These are phyloP conservation scores for Mythimna pallens DNA, from an alignment of 2,888 invertebrate species.

Conservation along the genomic window DNA sequence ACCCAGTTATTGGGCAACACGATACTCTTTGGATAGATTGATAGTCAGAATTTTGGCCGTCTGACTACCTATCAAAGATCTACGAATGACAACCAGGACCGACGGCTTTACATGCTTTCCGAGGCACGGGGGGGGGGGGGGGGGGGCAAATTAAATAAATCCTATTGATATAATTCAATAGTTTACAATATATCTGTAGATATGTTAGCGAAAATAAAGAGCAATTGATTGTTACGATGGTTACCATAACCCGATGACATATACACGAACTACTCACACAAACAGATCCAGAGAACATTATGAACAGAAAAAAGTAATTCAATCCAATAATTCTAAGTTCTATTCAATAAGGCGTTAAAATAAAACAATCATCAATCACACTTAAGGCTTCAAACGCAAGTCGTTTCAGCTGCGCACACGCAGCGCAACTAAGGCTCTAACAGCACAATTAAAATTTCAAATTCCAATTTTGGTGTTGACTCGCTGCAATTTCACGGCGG, in stretches of 20 bases:
- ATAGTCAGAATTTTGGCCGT: no score
- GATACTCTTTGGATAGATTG: no score
- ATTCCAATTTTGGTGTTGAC: slow-evolving; percentile 73
- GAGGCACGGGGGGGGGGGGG: no score
- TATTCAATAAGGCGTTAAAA: slow-evolving; percentile 63
- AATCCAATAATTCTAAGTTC: slow-evolving; percentile 31
- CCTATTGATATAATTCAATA: no score
- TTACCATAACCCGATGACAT: neutral
- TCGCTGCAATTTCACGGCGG: slow-evolving; percentile 68
- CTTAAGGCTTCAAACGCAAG: slow-evolving; percentile 63
- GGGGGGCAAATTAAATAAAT: neutral
- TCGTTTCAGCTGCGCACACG: slow-evolving; percentile 54
- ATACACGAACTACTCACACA: neutral
- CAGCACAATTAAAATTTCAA: slow-evolving; percentile 79
- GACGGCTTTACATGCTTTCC: no score
- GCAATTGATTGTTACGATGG: neutral
- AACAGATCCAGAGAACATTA: neutral
- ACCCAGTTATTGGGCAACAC: no score
- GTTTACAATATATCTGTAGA: no score
- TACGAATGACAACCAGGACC: no score
- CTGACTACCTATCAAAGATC: no score
- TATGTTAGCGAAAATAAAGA: neutral
- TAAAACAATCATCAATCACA: slow-evolving; percentile 71
- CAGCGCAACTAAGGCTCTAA: slow-evolving; percentile 63
- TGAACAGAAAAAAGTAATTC: slow-evolving; percentile 14